Evolutionary conservation across 2,888 invertebrate genomes (phyloP), one percentile per base, ranked within the genome.

Genomic region (Palloptera scutellata): DNA sequence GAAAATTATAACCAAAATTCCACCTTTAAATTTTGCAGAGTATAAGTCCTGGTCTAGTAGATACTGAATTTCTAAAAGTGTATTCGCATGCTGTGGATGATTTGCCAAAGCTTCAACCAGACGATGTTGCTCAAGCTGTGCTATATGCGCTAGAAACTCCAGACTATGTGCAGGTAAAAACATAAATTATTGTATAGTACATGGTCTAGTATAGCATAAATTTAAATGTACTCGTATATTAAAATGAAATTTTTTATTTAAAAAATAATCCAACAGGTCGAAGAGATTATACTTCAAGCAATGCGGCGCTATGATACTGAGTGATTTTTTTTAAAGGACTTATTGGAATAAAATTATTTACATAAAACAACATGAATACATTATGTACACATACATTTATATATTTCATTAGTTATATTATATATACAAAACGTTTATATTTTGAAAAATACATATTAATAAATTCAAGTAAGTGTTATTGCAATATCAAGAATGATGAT

Each of bases 61-160:
- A 86, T 57, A 89, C 89, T 0, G 87, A 87, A 67, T 83, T 87
- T 60, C 75, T 88, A 55, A 83, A 84, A 76, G 83, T 83, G 64
- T 85, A 83, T 72, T 81, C 74, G 10, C 78, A 78, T 45, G 76
- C 81, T 19, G 81, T 85, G 59, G 80, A 81, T 11, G 77, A 81
- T 19, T 77, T 86, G 71, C 86, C 87, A 52, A 79, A 83, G 62
- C 85, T 90, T 6, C 82, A 87, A 59, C 79, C 90, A 0, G 80
- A 84, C 53, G 91, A 91, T 77, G 86, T 92, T 8, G 89, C 90
- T 0, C 86, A 89, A 69, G 88, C 90, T 1, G 87, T 90, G 1
- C 69, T 88, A 12, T 91, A 89, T 76, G 87, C 88, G 0, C 80
- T 92, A 13, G 86, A 88, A 6, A 88, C 89, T 0, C 90, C 91